Conservation (phyloP, 2,888 invertebrate genomes). For the Synanthedon formicaeformis region DNA sequence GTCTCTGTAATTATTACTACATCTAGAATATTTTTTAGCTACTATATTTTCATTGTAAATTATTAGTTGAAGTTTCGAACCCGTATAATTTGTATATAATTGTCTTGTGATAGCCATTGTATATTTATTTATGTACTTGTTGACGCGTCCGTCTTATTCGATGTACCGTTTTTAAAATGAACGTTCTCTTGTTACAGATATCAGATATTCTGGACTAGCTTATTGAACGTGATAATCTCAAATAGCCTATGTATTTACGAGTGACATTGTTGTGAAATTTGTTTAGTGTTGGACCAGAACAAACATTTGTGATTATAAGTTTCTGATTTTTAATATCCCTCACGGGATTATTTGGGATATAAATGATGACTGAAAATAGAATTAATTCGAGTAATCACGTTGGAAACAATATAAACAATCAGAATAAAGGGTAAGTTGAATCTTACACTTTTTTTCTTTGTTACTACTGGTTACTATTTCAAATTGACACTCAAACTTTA, state of each 20-base stretch:
- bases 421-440: conserved; percentile 70
- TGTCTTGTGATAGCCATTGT: not conserved
- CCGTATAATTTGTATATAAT: not conserved
- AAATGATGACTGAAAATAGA: conserved; percentile 83
- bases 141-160: conserved; percentile 53
- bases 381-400: conserved; percentile 78
- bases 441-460: conserved; percentile 9
- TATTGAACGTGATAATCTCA: conserved; percentile 64
- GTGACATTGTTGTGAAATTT: conserved; percentile 62
- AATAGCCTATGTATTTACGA: conserved; percentile 59
- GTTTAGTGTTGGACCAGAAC: conserved; percentile 61
- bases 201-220: conserved; percentile 43
- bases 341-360: conserved; percentile 49
- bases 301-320: conserved; percentile 62
- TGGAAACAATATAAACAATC: conserved; percentile 69
- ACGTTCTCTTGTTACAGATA: conserved; percentile 47
- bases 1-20: not conserved
- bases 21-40: not conserved
- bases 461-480: conserved; percentile 8
- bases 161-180: not conserved
- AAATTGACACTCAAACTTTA: conserved; percentile 12
- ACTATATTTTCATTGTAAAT: not conserved
- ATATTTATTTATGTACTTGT: conserved; percentile 40
- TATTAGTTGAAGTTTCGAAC: not conserved
- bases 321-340: conserved; percentile 65